phyloP scores from a whole-genome alignment of 2,888 invertebrate genomes.

The Acleris emargana region DNA sequence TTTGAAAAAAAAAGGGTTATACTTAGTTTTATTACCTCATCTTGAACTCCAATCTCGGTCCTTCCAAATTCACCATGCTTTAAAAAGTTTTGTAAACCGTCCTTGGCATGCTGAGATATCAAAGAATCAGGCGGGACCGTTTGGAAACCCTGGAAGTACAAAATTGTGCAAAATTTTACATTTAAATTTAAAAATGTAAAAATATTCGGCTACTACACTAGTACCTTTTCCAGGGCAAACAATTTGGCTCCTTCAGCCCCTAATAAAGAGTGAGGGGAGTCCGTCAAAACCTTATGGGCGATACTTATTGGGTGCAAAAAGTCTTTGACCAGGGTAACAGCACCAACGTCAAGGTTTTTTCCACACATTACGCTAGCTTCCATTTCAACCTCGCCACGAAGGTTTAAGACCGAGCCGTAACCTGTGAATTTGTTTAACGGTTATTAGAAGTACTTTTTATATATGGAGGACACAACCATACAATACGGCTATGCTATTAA shows the following conservation, averaged over 20 bases:
- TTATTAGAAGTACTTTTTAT: neutral
- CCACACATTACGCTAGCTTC: conserved; percentile 94
- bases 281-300: conserved; percentile 90
- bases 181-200: neutral
- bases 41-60: conserved; percentile 84
- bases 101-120: conserved; percentile 85
- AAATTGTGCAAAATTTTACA: neutral
- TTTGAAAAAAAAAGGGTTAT: no score
- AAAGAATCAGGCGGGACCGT: conserved; percentile 85
- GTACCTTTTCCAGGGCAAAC: conserved; percentile 86
- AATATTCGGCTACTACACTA: no score
- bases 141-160: conserved; percentile 81
- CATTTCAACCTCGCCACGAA: conserved; percentile 91
- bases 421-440: conserved; percentile 48
- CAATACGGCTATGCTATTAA: neutral
- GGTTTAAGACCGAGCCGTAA: conserved; percentile 91
- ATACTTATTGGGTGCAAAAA: conserved; percentile 90
- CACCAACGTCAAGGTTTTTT: conserved; percentile 86
- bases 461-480: neutral
- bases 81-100: conserved; percentile 85
- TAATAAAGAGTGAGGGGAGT: conserved; percentile 88
- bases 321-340: conserved; percentile 89
- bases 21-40: conserved; percentile 52
- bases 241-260: conserved; percentile 89
- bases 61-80: conserved; percentile 76